A percentile compares a stretch with the other conserved stretches of the same genome.
Evolutionary conservation across 2,888 invertebrate species (phyloP).

Genomic region (Leucania comma): DNA sequence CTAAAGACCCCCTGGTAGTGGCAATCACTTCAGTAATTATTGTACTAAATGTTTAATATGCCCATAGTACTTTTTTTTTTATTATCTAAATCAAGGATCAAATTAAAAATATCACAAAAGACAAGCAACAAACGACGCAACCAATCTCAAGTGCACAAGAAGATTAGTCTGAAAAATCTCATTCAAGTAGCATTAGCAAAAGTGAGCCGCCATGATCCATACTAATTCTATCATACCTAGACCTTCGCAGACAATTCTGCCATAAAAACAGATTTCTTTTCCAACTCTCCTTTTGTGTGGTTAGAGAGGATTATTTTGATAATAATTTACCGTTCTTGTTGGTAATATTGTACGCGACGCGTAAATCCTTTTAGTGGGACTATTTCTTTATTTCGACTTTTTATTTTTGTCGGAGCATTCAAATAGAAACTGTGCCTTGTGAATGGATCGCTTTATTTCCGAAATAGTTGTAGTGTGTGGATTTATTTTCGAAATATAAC

Average conservation of each 20-base stretch:
- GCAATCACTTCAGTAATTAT: too few species aligned
- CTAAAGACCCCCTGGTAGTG: too few species aligned
- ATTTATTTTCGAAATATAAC: slow-evolving; percentile 53
- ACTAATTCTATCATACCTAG: slow-evolving; percentile 58
- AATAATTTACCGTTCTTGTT: slow-evolving; percentile 74
- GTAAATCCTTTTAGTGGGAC: slow-evolving; percentile 70
- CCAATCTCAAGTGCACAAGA: slow-evolving; percentile 22
- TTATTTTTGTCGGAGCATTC: slow-evolving; percentile 63
- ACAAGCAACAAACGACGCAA: slow-evolving; percentile 2
- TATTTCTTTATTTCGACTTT: slow-evolving; percentile 66
- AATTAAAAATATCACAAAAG: slow-evolving; percentile 12
- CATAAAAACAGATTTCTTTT: slow-evolving; percentile 70
- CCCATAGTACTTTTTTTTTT: too few species aligned
- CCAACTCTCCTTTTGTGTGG: slow-evolving; percentile 66
- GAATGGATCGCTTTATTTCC: slow-evolving; percentile 60
- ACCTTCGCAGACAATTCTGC: slow-evolving; percentile 52
- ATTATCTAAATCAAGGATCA: not conserved
- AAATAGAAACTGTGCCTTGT: slow-evolving; percentile 61
- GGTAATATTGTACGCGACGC: slow-evolving; percentile 70
- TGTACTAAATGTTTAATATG: too few species aligned
- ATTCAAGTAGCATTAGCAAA: slow-evolving; percentile 35
- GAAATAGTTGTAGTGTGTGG: slow-evolving; percentile 58
- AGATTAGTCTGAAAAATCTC: slow-evolving; percentile 35
- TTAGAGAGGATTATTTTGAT: slow-evolving; percentile 74
- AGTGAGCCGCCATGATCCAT: slow-evolving; percentile 51